phyloP scores from a whole-genome alignment of 1,140 invertebrate genomes.

The Cotesia glomerata region DNA sequence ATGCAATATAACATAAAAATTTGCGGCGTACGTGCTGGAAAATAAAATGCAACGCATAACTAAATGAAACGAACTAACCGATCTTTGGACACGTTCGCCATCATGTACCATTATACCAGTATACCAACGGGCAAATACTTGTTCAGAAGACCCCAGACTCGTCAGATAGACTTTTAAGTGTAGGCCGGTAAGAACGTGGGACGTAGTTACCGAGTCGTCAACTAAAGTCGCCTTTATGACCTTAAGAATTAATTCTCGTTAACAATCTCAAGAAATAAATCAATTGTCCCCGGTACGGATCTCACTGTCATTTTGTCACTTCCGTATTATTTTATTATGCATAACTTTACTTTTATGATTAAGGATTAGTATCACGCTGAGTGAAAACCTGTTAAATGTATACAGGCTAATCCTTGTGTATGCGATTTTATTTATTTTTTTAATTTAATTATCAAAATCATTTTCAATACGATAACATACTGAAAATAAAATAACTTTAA shows the following conservation, averaged over 20 bases:
- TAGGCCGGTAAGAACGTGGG: constrained; percentile 2
- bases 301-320: not conserved
- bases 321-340: not conserved
- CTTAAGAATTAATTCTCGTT: constrained; percentile 22
- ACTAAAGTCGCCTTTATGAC: constrained; percentile 4
- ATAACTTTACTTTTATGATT: not conserved
- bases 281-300: not conserved
- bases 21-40: no score
- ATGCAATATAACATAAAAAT: no score
- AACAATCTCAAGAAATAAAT: constrained; percentile 6
- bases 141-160: no score
- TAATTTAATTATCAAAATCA: no score
- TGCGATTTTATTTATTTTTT: no score
- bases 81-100: not conserved
- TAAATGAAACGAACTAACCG: constrained; percentile 6
- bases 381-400: no score
- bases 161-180: not conserved
- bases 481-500: no score
- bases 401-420: no score
- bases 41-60: not conserved
- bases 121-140: no score
- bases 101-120: no score
- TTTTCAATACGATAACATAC: no score
- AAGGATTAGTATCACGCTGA: no score
- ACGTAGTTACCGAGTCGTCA: not conserved